phyloP scores from a whole-genome alignment of 2,113 vertebrate genomes.

The Stegastes partitus region DNA sequence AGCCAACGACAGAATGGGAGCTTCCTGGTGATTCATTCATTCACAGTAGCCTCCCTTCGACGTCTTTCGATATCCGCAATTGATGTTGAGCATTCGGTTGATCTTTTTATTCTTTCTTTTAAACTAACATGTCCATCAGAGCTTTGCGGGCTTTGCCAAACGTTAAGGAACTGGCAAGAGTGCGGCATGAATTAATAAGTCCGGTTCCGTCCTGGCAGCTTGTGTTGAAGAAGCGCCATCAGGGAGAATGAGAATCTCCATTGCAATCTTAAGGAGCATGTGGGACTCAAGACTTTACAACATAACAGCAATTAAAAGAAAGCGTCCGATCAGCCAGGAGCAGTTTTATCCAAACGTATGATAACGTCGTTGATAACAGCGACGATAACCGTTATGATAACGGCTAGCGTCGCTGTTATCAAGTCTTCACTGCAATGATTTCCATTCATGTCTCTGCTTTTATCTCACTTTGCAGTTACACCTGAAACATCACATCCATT shows the following conservation, averaged over 20 bases:
- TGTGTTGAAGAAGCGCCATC: conserved; percentile 20
- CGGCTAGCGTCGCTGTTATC: not conserved
- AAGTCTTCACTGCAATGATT: not conserved
- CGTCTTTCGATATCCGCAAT: conserved; percentile 12
- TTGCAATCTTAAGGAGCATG: no score
- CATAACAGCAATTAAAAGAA: conserved; percentile 8
- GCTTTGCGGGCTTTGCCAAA: not conserved
- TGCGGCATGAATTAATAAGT: conserved; percentile 15
- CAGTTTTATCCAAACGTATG: not conserved
- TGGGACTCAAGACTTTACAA: not conserved
- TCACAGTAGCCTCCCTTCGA: conserved; percentile 3
- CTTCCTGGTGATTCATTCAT: conserved; percentile 71
- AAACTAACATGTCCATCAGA: not conserved
- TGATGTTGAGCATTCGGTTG: not conserved
- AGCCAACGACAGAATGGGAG: conserved; percentile 3
- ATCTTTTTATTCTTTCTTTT: not conserved
- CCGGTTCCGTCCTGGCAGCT: conserved; percentile 22
- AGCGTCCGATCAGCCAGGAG: not conserved
- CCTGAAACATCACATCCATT: no score
- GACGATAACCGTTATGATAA: no score
- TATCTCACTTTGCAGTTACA: not conserved
- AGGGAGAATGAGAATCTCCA: conserved; percentile 30
- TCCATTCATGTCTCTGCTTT: not conserved
- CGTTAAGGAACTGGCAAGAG: conserved; percentile 24
- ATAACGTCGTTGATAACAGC: not conserved